Evolutionary conservation across 2,113 vertebrate genomes (phyloP), one percentile per base, ranked within the genome.

Genomic region (Amazona vittata): DNA sequence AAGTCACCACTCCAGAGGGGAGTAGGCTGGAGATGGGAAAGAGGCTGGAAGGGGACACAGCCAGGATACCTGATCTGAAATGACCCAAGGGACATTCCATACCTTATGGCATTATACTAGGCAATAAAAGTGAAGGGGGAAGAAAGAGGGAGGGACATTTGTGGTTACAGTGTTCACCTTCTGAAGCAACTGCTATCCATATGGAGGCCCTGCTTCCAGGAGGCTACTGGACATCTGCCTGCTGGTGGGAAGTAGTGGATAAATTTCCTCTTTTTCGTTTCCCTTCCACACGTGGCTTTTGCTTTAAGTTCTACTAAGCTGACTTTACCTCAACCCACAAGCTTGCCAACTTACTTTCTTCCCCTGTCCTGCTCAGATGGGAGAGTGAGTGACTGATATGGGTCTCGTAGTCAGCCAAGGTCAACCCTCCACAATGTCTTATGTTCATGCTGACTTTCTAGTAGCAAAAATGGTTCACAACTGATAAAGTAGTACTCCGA

Each of bases 201-300:
- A 31, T 29, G 12, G 39, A 86, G 26, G 15, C 11, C 14, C 14
- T 22, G 12, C 19, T 70, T 79, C 31, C 43, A 55, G 26, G 31
- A 93, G 64, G 28, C 26, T 6, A 4, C 67, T 47, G 46, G 37
- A 41, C 24, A 49, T 31, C 26, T 35, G 28, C 39, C 57, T 49
- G 16, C 41, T 52, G 37, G 22, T 3, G 2, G 67, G 50, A 83
- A 86, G n/a, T 6, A 29, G 17, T 49, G 37, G 67, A 88, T 29
- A 47, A 15, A 29, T 44, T 33, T 65, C 15, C 6, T 28, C 3
- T 20, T 35, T 63, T 87, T 75, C 26, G 9, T 12, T 86, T 71
- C 26, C 29, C 33, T 49, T 63, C 11, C 1, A 0, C 1, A 3
- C 0, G 0, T 57, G 28, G 4, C 15, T 80, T 85, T 39, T 49